Percentiles rank a stretch among this genome's conserved stretches.
Evolutionary conservation across 2,113 vertebrate species (phyloP).

Genomic region (Stegastes partitus): DNA sequence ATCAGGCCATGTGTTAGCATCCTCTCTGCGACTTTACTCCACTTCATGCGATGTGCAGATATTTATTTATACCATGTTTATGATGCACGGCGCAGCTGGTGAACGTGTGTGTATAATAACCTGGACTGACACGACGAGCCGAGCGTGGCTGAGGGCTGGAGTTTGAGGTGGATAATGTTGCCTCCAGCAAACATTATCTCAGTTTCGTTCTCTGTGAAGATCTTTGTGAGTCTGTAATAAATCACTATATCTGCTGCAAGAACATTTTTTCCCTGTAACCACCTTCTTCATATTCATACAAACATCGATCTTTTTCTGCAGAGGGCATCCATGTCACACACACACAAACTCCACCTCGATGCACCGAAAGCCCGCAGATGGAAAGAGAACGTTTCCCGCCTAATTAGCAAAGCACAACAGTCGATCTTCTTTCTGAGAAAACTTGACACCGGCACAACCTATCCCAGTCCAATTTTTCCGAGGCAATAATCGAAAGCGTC

Average conservation of each 20-base stretch:
- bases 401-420: constrained; percentile 70
- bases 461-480: not conserved
- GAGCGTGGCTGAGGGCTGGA: constrained; percentile 51
- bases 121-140: constrained; percentile 42
- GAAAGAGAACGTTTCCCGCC: constrained; percentile 43
- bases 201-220: not conserved
- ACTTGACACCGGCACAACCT: constrained; percentile 45
- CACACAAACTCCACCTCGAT: constrained; percentile 20
- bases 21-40: constrained; percentile 15
- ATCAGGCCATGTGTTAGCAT: constrained; percentile 11
- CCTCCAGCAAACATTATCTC: constrained; percentile 49
- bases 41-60: constrained; percentile 4
- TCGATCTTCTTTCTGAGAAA: constrained; percentile 44
- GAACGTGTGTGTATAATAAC: constrained; percentile 22
- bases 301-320: constrained; percentile 65
- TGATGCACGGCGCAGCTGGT: constrained; percentile 19
- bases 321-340: constrained; percentile 58
- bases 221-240: constrained; percentile 54
- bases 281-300: constrained; percentile 68
- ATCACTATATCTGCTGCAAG: constrained; percentile 62
- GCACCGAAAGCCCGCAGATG: constrained; percentile 33
- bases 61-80: constrained; percentile 45
- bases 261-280: constrained; percentile 51
- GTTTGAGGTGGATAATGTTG: constrained; percentile 47
- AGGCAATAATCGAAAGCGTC: constrained; percentile 42